Conservation (phyloP, 2,113 vertebrate species). For the Micronycteris hirsuta region DNA sequence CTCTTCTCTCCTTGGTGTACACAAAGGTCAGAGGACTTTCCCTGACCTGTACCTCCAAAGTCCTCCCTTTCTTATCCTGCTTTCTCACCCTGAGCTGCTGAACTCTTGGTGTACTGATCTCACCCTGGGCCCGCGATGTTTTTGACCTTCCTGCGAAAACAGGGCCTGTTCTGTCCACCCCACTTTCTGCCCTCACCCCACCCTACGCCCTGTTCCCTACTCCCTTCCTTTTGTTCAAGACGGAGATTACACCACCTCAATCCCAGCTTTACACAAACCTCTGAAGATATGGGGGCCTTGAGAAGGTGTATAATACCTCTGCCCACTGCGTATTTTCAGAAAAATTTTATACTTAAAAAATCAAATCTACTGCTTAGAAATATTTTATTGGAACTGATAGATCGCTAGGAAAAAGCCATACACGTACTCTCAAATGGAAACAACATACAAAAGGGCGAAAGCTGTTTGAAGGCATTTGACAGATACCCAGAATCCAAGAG, state of each 20-base stretch:
- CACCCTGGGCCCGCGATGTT: neutral
- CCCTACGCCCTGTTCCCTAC: neutral
- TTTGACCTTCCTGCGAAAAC: neutral
- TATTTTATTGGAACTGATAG: neutral
- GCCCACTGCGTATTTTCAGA: neutral
- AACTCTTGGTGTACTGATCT: neutral
- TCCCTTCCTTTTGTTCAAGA: neutral
- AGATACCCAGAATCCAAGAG: neutral
- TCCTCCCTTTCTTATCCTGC: neutral
- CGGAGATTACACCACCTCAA: neutral
- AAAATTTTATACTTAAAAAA: conserved; percentile 3
- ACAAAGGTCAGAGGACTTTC: neutral
- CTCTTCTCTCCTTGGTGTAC: neutral
- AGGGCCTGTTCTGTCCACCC: neutral
- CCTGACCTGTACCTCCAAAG: neutral
- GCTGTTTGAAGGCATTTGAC: neutral
- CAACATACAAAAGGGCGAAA: neutral
- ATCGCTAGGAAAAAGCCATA: neutral
- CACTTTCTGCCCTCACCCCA: neutral
- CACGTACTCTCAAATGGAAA: neutral
- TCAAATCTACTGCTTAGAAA: neutral
- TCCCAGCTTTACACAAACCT: neutral
- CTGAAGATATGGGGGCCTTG: neutral
- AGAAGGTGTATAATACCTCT: neutral
- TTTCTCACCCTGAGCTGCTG: neutral